Conservation (phyloP, 2,113 vertebrate species). For the Sakesphorus luctuosus region DNA sequence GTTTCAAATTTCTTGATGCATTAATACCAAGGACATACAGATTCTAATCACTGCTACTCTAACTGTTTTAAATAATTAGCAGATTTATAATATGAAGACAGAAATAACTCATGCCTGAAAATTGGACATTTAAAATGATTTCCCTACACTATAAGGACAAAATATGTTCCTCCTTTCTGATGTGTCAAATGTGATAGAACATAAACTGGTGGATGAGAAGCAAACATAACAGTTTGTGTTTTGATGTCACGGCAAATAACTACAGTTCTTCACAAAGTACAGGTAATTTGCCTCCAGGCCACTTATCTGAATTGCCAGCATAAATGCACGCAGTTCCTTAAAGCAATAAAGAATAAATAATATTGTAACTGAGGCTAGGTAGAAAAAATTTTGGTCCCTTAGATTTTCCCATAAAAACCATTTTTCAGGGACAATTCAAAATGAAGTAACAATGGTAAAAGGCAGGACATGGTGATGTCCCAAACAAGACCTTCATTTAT, state of each 20-base stretch:
- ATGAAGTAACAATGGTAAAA: background rate
- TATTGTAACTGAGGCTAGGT: background rate
- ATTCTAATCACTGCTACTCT: background rate
- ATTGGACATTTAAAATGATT: background rate
- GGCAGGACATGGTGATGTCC: background rate
- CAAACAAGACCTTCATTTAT: background rate
- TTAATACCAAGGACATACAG: background rate
- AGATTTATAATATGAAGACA: background rate
- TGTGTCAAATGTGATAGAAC: background rate
- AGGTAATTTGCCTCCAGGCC: background rate
- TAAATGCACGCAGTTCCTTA: background rate
- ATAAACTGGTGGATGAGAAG: background rate
- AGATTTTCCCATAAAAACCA: background rate
- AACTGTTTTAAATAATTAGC: background rate
- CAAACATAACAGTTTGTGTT: background rate
- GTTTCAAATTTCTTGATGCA: background rate
- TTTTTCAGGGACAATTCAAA: background rate
- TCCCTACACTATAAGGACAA: background rate
- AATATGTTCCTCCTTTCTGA: background rate
- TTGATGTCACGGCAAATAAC: background rate
- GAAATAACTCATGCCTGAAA: background rate
- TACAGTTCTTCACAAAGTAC: background rate
- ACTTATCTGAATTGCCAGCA: background rate
- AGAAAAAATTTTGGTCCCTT: background rate
- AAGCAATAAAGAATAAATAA: background rate